A percentile compares a stretch with the other conserved stretches of the same genome.
Evolutionary conservation across 1,140 invertebrate genomes (phyloP).

Genomic region (Papilio aristodemus): DNA sequence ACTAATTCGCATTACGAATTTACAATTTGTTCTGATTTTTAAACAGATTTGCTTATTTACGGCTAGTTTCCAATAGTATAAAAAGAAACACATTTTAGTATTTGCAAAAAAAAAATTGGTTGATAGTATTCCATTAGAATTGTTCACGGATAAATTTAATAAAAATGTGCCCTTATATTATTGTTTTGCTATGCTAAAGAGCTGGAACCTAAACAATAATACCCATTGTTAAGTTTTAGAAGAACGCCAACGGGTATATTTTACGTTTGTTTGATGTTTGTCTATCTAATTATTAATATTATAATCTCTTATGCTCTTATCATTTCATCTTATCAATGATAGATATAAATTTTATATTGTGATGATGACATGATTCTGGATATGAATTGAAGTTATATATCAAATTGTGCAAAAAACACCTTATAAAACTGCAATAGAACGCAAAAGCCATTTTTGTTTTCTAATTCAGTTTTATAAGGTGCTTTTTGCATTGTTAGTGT

Average conservation of each 20-base stretch:
- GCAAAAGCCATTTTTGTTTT: background rate
- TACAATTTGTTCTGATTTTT: too few species aligned
- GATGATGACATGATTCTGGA: background rate
- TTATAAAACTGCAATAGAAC: conserved; percentile 9
- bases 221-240: background rate
- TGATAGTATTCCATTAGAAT: too few species aligned
- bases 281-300: conserved; percentile 8
- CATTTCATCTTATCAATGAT: conserved; percentile 28
- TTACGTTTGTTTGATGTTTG: background rate
- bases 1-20: background rate
- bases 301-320: too few species aligned
- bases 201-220: background rate
- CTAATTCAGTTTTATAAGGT: too few species aligned
- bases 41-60: too few species aligned
- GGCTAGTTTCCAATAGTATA: too few species aligned
- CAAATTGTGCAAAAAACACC: conserved; percentile 6
- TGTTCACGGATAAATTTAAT: too few species aligned
- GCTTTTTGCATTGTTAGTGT: too few species aligned
- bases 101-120: too few species aligned
- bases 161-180: too few species aligned
- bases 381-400: background rate
- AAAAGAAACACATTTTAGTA: too few species aligned
- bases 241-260: background rate
- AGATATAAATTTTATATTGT: conserved; percentile 1
- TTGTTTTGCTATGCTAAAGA: too few species aligned